Conservation (phyloP, 2,797 vertebrate genomes). For the Tragopan temminckii region DNA sequence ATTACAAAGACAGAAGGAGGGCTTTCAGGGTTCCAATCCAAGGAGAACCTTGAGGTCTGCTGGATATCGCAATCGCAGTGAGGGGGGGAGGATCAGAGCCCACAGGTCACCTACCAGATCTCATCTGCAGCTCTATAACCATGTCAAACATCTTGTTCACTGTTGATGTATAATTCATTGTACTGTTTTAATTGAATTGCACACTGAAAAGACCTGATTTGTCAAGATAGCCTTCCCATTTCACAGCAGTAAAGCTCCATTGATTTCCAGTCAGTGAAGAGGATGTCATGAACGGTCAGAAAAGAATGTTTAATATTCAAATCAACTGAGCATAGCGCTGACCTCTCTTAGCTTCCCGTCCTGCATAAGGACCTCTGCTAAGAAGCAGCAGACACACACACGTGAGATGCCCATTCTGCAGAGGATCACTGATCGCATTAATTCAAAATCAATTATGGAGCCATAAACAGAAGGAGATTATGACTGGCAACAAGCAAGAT, state of each 20-base stretch:
- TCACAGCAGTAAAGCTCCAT: slow-evolving; percentile 48
- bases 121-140: slow-evolving; percentile 37
- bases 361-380: background rate
- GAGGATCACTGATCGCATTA: slow-evolving; percentile 12
- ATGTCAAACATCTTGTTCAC: slow-evolving; percentile 58
- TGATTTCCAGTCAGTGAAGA: slow-evolving; percentile 57
- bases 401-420: background rate
- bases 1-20: background rate
- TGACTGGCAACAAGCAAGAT: background rate
- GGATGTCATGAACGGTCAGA: background rate
- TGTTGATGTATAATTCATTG: slow-evolving; percentile 39
- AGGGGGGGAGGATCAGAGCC: background rate
- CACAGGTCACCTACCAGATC: slow-evolving; percentile 45
- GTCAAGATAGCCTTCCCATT: background rate
- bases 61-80: background rate
- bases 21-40: background rate
- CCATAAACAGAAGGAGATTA: background rate
- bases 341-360: slow-evolving; percentile 1
- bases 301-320: slow-evolving; percentile 60
- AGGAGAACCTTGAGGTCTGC: background rate
- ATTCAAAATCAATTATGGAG: background rate
- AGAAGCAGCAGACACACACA: background rate
- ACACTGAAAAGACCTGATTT: slow-evolving; percentile 27
- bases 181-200: slow-evolving; percentile 57
- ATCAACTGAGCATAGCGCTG: slow-evolving; percentile 29